Base-by-base conservation (phyloP, 2,888 invertebrate genomes). In the Pollenia labialis region DNA sequence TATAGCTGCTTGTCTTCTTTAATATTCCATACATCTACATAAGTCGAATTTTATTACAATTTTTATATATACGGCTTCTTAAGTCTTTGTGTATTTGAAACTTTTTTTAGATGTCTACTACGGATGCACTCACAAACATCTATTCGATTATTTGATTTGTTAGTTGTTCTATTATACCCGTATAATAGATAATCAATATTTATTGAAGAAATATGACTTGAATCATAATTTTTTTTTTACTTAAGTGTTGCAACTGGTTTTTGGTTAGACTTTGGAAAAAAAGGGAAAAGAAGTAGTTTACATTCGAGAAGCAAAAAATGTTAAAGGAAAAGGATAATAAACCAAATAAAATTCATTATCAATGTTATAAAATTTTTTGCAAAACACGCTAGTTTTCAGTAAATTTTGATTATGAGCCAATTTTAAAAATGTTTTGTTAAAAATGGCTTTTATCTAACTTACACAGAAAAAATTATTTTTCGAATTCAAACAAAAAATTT, bases 131-230 rank as follows among this genome's bases (percentile, higher is more conserved):
- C 32, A 46, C 64, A 68, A 68, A 12, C 12, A 23, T 68, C 9
- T 23, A 32, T 50, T 23, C 23, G 23, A 32, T 50, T 68, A 68
- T 68, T 68, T 50, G 66, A 68, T 68, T 62, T 68, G 66, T 50
- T 18, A 48, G 66, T 48, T 50, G 9, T 46, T 8, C 9, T 12
- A 68, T 68, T 32, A 68, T 68, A 48, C 48, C n/a, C 14, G 10
- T 68, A 68, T 50, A 50, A 48, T 32, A 68, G 48, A 68, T n/a
- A 48, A 68, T 68, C 66, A 68, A 68, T 68, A 68, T 68, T 68
- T 68, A 68, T 68, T 68, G 66, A 66, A 23, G 32, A 68, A 68
- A 23, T 68, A 50, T 50, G 66, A 68, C 66, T 68, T 23, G 66
- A 48, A 68, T 68, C 23, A 68, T 48, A 68, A 68, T 68, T 48